Base-by-base conservation (phyloP, 2,888 invertebrate genomes). In the Proisotoma minuta region DNA sequence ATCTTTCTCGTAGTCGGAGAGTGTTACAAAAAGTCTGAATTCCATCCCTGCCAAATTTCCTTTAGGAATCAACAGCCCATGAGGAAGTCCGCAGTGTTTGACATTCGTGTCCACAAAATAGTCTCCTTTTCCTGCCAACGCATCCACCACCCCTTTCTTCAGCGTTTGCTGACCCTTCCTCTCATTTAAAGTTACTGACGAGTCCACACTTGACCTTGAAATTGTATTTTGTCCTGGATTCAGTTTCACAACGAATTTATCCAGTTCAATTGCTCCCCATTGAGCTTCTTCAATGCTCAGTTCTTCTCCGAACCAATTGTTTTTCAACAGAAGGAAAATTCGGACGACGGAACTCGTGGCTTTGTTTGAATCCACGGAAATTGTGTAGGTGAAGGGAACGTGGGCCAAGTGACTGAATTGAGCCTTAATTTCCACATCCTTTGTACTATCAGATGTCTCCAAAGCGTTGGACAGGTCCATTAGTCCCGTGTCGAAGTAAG, bases 361-460 rank as follows among this genome's bases (percentile, higher is more conserved):
- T 24, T 61, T 63, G 23, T 72, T 68, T 59, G 68, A 70, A 27
- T 66, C 62, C 49, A 72, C 70, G 27, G 66, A 69, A 58, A 85
- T 71, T 22, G 81, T 81, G 51, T 84, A 79, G 60, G 79, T 81
- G 80, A 85, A 86, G 29, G 83, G 83, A 62, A 84, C 79, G 78
- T 87, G 84, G 76, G 85, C 85, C 22, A 87, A 80, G 71, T 88
- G 86, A 68, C 83, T 57, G n/a, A 88, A 87, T 68, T 84, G 84
- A 8, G 84, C 82, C 71, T 82, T 79, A 72, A 83, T 82, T 52
- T 71, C 68, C 22, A 74, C 70, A 57, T 71, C 73, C 57, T 62
- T 62, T 29, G 68, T 62, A 20, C 60, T 62, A 47, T 65, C 60
- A 29, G 68, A 68, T 20, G 57, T 39, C 26, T 73, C 73, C 51